Conservation (phyloP, 2,113 vertebrate species). For the Circaetus cinerascens region DNA sequence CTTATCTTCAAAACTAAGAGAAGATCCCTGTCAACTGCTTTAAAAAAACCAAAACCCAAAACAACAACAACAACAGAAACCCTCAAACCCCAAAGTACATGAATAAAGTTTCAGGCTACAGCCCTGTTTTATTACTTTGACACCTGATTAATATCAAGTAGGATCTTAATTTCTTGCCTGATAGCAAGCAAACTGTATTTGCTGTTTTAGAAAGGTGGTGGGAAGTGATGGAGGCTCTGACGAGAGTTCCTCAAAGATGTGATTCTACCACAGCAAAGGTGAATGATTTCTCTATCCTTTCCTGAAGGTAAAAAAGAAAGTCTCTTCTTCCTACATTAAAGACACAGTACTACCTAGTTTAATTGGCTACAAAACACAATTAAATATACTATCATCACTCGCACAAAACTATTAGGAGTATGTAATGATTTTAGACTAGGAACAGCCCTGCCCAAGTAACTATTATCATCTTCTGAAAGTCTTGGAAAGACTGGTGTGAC, state of each 20-base stretch:
- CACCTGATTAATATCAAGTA: not conserved
- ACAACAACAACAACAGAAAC: not conserved
- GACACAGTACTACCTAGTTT: not conserved
- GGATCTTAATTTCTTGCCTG: not conserved
- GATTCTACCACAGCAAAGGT: not conserved
- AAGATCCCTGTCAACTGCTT: not conserved
- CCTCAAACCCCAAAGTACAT: not conserved
- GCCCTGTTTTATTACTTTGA: not conserved
- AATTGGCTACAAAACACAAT: not conserved
- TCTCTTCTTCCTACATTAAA: not conserved
- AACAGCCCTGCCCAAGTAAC: not conserved
- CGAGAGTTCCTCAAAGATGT: not conserved
- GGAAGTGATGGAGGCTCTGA: not conserved
- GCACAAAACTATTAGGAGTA: not conserved
- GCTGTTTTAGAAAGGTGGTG: not conserved
- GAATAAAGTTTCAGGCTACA: not conserved
- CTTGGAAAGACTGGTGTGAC: not conserved
- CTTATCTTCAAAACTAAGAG: not conserved
- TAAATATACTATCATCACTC: not conserved
- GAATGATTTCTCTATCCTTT: not conserved
- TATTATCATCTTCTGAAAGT: not conserved
- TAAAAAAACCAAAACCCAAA: not conserved
- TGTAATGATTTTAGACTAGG: not conserved
- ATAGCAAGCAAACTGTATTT: not conserved
- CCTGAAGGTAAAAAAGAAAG: not conserved